Conservation (phyloP, 2,888 invertebrate species). For the Quadriops clusia region DNA sequence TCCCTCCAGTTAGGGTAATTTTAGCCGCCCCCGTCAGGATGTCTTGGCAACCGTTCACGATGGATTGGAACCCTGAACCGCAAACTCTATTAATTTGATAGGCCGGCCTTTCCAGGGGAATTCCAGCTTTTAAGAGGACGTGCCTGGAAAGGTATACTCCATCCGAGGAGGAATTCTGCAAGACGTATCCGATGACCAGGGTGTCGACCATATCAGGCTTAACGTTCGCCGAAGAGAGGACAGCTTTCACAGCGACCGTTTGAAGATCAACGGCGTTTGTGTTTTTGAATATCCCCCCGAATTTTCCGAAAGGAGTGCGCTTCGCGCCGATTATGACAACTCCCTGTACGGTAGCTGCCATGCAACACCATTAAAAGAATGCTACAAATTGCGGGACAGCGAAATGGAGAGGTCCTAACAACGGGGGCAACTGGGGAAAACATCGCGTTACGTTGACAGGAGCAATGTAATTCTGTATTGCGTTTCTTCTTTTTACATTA, state of each 20-base stretch:
- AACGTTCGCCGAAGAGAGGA: slow-evolving; percentile 65
- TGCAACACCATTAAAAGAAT: too few species aligned
- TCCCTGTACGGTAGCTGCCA: too few species aligned
- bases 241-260: slow-evolving; percentile 67
- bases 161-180: slow-evolving; percentile 67
- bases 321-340: slow-evolving; percentile 91
- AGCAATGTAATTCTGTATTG: too few species aligned
- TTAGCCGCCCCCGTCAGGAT: slow-evolving; percentile 74
- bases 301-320: slow-evolving; percentile 93
- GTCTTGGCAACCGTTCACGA: slow-evolving; percentile 85
- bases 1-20: slow-evolving; percentile 82
- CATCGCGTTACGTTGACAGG: too few species aligned
- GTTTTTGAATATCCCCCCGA: slow-evolving; percentile 73
- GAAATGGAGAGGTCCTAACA: too few species aligned
- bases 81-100: slow-evolving; percentile 86
- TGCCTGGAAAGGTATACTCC: slow-evolving; percentile 81
- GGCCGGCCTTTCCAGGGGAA: slow-evolving; percentile 76
- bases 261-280: slow-evolving; percentile 68
- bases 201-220: slow-evolving; percentile 80
- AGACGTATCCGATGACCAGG: slow-evolving; percentile 82
- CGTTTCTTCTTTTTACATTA: too few species aligned
- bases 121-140: slow-evolving; percentile 70
- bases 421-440: too few species aligned
- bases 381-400: too few species aligned
- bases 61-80: slow-evolving; percentile 94